Conservation (phyloP, 53 echinoderm and acorn worm genomes). For the Arbacia lixula region DNA sequence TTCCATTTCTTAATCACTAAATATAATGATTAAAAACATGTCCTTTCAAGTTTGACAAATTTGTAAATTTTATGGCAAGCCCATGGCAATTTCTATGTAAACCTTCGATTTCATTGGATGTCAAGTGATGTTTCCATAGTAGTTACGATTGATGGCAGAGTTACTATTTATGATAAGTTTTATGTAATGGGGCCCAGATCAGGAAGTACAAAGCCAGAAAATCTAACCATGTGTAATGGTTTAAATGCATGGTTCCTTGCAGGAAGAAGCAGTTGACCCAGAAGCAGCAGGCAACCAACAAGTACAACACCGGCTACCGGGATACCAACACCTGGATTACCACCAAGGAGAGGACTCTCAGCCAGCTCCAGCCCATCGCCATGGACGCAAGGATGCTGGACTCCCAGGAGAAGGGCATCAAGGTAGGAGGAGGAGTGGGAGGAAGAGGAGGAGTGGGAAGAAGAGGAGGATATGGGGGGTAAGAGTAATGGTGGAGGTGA, state of each 20-base stretch:
- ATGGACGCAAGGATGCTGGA: slow-evolving; percentile 81
- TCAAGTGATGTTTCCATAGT: too few relatives aligned
- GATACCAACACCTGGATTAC: slow-evolving; percentile 88
- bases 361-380: slow-evolving; percentile 88
- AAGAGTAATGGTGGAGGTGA: too few relatives aligned
- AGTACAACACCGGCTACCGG: slow-evolving; percentile 84
- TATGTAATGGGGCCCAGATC: too few relatives aligned
- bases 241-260: not conserved
- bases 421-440: slow-evolving; percentile 61
- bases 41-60: too few relatives aligned
- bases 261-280: slow-evolving; percentile 88
- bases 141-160: too few relatives aligned
- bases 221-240: too few relatives aligned
- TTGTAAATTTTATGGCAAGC: too few relatives aligned
- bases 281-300: slow-evolving; percentile 85
- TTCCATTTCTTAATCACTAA: too few relatives aligned
- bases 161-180: too few relatives aligned
- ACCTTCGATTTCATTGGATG: too few relatives aligned
- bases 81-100: not conserved
- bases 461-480: not conserved
- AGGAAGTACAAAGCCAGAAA: too few relatives aligned
- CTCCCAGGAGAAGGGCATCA: slow-evolving; percentile 88
- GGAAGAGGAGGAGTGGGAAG: not conserved
- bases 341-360: slow-evolving; percentile 90
- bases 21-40: too few relatives aligned